Percentiles rank a stretch among this genome's conserved stretches.
Conservation (phyloP, 2,797 vertebrate species). For the Epinephelus awoara region DNA sequence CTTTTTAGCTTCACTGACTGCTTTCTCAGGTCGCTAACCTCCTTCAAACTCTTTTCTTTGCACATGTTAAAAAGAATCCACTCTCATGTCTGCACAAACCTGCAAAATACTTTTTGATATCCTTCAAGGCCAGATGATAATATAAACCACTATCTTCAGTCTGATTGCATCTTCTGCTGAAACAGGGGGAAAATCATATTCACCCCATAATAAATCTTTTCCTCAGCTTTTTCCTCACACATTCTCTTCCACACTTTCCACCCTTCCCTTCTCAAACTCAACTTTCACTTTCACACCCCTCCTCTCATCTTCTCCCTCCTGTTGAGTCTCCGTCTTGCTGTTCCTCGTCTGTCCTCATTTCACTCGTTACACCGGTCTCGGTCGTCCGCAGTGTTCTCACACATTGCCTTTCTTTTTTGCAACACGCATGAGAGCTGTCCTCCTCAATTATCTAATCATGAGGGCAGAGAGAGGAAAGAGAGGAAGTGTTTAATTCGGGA, state of each 20-base stretch:
- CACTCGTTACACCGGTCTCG: slow-evolving; percentile 34
- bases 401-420: slow-evolving; percentile 42
- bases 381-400: slow-evolving; percentile 30
- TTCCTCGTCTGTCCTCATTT: slow-evolving; percentile 64
- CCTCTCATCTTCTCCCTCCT: slow-evolving; percentile 55
- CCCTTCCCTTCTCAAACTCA: slow-evolving; percentile 22
- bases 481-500: slow-evolving; percentile 32
- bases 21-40: not conserved
- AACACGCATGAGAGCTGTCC: slow-evolving; percentile 60
- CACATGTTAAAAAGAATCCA: not conserved
- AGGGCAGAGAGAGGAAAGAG: slow-evolving; percentile 38
- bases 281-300: slow-evolving; percentile 50
- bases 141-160: not conserved
- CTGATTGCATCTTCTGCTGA: slow-evolving; percentile 23
- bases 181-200: slow-evolving; percentile 19
- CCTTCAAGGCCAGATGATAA: not conserved
- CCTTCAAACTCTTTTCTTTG: not conserved
- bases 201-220: slow-evolving; percentile 23
- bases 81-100: not conserved
- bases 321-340: slow-evolving; percentile 36
- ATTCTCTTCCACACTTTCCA: not conserved
- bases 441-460: slow-evolving; percentile 53
- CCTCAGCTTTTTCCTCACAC: not conserved
- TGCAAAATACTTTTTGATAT: not conserved
- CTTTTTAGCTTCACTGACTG: not conserved